Conservation (phyloP, 2,113 vertebrate genomes). For the Apodemus speciosus region DNA sequence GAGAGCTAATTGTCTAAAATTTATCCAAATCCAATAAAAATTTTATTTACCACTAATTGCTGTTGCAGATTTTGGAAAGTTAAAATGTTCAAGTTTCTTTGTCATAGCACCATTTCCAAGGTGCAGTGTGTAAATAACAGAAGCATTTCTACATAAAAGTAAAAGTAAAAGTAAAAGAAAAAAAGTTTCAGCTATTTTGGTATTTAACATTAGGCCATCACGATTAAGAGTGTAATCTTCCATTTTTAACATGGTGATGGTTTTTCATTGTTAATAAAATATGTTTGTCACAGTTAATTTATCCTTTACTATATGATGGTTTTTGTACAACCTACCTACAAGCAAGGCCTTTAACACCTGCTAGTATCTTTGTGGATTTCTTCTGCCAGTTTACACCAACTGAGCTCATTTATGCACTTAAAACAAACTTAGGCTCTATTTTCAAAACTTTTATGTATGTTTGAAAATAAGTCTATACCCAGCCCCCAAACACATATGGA, state of each 20-base stretch:
- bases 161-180: too few relatives aligned
- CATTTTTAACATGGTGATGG: conserved; percentile 68
- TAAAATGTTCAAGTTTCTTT: conserved; percentile 85
- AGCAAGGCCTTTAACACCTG: conserved; percentile 38
- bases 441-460: neutral
- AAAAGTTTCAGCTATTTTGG: conserved; percentile 78
- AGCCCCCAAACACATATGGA: too few relatives aligned
- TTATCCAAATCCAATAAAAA: conserved; percentile 91
- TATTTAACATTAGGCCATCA: conserved; percentile 78
- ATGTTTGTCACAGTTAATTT: conserved; percentile 67
- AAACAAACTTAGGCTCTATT: neutral
- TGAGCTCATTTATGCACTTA: neutral
- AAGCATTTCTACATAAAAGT: conserved; percentile 63
- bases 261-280: conserved; percentile 69
- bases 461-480: neutral
- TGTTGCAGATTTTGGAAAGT: conserved; percentile 85
- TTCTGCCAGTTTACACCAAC: neutral
- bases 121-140: conserved; percentile 58
- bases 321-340: conserved; percentile 61
- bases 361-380: neutral
- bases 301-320: conserved; percentile 55
- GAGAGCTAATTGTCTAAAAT: conserved; percentile 90
- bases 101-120: conserved; percentile 73
- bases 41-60: conserved; percentile 87
- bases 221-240: conserved; percentile 73